Conservation (phyloP, 2,797 vertebrate species). For the Macropodus opercularis region DNA sequence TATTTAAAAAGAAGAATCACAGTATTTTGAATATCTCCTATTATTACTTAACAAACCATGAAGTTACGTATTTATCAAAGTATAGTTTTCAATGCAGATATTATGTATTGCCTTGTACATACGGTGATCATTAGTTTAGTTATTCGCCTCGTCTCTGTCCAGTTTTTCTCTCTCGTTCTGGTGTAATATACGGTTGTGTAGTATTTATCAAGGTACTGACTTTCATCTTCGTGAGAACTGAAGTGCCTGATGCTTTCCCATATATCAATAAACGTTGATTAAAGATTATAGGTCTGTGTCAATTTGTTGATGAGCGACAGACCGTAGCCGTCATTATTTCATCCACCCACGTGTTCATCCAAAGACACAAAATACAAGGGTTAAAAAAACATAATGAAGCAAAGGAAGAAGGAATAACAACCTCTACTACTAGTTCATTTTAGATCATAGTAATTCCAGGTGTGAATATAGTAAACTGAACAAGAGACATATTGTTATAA, state of each 20-base stretch:
- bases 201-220: conserved; percentile 76
- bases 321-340: too few species aligned
- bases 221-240: conserved; percentile 86
- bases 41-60: conserved; percentile 81
- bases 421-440: too few species aligned
- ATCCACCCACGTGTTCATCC: too few species aligned
- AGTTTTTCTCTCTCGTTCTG: conserved; percentile 53
- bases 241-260: conserved; percentile 92
- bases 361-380: too few species aligned
- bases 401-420: too few species aligned
- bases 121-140: conserved; percentile 71
- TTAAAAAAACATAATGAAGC: too few species aligned
- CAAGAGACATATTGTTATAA: too few species aligned
- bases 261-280: conserved; percentile 88
- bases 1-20: conserved; percentile 86
- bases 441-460: too few species aligned
- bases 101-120: conserved; percentile 82
- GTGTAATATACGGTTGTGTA: conserved; percentile 63
- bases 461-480: too few species aligned
- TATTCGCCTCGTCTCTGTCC: conserved; percentile 34
- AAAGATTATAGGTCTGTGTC: conserved; percentile 40
- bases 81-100: conserved; percentile 86
- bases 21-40: conserved; percentile 93
- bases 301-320: conserved; percentile 2
- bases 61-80: conserved; percentile 88